Percentiles rank a stretch among this genome's conserved stretches.
phyloP scores from a whole-genome alignment of 2,888 invertebrate species.

The Unio delphinus region DNA sequence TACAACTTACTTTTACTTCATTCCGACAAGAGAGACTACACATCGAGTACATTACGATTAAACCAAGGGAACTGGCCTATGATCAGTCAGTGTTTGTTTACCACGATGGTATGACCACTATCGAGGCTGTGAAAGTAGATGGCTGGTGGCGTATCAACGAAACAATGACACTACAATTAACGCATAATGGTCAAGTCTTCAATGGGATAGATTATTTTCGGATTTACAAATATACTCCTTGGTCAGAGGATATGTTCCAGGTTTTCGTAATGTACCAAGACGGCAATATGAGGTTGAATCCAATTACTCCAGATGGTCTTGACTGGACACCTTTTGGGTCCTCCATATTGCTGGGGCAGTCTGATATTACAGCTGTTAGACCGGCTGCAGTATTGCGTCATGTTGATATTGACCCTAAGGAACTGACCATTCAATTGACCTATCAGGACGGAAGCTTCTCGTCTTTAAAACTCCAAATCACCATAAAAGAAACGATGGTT shows the following conservation, averaged over 20 bases:
- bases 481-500: slow-evolving; percentile 16
- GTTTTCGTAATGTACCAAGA: slow-evolving; percentile 54
- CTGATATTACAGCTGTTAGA: slow-evolving; percentile 22
- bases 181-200: slow-evolving; percentile 17
- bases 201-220: slow-evolving; percentile 35
- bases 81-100: slow-evolving; percentile 7
- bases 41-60: too few relatives aligned
- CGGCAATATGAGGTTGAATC: slow-evolving; percentile 47
- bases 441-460: slow-evolving; percentile 33
- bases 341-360: slow-evolving; percentile 46
- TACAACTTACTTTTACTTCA: slow-evolving; percentile 27
- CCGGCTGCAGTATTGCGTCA: slow-evolving; percentile 41
- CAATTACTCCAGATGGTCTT: slow-evolving; percentile 47
- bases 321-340: slow-evolving; percentile 59
- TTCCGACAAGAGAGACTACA: too few relatives aligned
- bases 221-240: slow-evolving; percentile 39
- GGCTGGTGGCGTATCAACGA: slow-evolving; percentile 50
- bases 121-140: slow-evolving; percentile 47
- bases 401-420: slow-evolving; percentile 36
- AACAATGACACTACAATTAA: slow-evolving; percentile 37
- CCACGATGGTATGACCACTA: slow-evolving; percentile 28
- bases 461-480: slow-evolving; percentile 12
- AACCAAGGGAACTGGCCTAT: too few relatives aligned
- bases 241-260: slow-evolving; percentile 35
- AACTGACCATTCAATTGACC: slow-evolving; percentile 23